Evolutionary conservation across 2,888 invertebrate genomes (phyloP).

Genomic region (Byasa hedistus): DNA sequence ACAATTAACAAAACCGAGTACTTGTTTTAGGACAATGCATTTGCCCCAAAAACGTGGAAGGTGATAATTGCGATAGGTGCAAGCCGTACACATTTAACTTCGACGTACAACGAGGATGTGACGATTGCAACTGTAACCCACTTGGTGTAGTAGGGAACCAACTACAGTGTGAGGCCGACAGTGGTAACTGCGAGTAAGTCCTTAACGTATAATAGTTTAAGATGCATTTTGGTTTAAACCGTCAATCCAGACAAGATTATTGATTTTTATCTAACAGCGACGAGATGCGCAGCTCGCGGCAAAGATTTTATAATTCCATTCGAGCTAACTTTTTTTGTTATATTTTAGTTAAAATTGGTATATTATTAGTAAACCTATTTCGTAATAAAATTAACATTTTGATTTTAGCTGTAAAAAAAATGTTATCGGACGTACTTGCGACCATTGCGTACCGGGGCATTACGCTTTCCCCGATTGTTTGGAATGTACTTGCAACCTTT

Average conservation of each 20-base stretch:
- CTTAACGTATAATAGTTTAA: not conserved
- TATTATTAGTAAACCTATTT: not conserved
- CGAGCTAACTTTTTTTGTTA: too few relatives aligned
- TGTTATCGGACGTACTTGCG: constrained; percentile 93
- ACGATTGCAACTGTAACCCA: constrained; percentile 94
- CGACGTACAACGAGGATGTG: constrained; percentile 96
- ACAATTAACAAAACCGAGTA: not conserved
- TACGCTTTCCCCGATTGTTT: constrained; percentile 94
- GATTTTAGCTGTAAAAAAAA: constrained; percentile 87
- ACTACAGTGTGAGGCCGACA: constrained; percentile 92
- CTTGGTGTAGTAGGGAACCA: constrained; percentile 88
- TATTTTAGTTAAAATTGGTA: not conserved
- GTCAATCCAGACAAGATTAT: not conserved
- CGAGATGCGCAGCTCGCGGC: not conserved
- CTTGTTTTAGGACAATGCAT: constrained; percentile 86
- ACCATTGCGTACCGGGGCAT: constrained; percentile 90
- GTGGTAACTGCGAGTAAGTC: constrained; percentile 90
- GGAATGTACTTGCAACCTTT: constrained; percentile 87
- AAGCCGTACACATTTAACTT: constrained; percentile 93
- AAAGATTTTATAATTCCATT: not conserved
- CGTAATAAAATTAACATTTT: not conserved
- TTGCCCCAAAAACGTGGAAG: constrained; percentile 94
- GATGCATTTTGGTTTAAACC: not conserved
- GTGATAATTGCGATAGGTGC: constrained; percentile 94
- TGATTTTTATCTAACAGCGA: not conserved